Percentiles rank a stretch among this genome's conserved stretches.
Conservation (phyloP, 2,113 vertebrate species). For the Clinocottus analis region DNA sequence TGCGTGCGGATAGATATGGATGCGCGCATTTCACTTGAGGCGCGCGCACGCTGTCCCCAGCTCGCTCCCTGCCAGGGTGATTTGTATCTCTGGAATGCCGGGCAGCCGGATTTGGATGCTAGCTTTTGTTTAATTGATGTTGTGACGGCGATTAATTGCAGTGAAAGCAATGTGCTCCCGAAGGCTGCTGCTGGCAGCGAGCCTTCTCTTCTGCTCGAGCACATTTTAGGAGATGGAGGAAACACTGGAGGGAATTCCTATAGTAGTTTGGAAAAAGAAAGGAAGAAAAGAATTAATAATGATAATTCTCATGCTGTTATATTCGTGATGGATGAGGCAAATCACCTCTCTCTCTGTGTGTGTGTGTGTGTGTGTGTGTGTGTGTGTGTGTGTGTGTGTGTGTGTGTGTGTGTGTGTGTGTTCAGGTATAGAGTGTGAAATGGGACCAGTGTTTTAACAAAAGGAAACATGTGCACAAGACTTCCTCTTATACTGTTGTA, state of each 20-base stretch:
- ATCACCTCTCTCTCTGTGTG: neutral
- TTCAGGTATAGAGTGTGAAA: neutral
- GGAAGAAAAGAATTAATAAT: neutral
- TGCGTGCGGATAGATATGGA: neutral
- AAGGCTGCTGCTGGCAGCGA: slow-evolving; percentile 55
- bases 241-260: slow-evolving; percentile 6
- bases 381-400: too few species aligned
- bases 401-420: neutral
- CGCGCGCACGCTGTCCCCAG: neutral
- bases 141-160: slow-evolving; percentile 79
- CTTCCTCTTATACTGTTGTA: neutral
- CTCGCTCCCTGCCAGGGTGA: slow-evolving; percentile 54
- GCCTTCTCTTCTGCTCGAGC: slow-evolving; percentile 23
- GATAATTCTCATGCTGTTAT: slow-evolving; percentile 1
- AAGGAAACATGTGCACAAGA: neutral
- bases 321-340: slow-evolving; percentile 27
- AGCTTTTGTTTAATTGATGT: slow-evolving; percentile 77
- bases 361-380: too few species aligned
- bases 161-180: slow-evolving; percentile 71
- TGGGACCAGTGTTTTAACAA: neutral
- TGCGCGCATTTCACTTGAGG: neutral
- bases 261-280: neutral
- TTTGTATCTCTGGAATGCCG: slow-evolving; percentile 65
- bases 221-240: slow-evolving; percentile 36
- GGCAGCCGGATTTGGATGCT: slow-evolving; percentile 59